phyloP scores from a whole-genome alignment of 2,113 vertebrate genomes.

The Okapia johnstoni region DNA sequence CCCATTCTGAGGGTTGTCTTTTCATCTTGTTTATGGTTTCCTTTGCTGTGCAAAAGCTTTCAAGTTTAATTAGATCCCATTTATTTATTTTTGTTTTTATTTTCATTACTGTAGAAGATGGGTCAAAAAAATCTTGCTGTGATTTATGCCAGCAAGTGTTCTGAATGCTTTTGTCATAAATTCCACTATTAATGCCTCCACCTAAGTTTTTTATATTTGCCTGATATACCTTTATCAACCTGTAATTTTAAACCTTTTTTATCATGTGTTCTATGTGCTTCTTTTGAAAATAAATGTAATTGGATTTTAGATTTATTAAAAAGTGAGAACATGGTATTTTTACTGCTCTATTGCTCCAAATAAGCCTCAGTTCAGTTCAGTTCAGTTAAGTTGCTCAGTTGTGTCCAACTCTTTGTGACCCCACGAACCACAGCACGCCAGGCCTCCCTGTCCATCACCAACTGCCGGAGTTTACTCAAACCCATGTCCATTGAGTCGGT shows the following conservation, averaged over 20 bases:
- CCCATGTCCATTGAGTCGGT: no score
- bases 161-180: background rate
- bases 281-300: conserved; percentile 5
- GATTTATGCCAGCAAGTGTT: background rate
- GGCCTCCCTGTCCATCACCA: no score
- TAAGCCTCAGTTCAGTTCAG: background rate
- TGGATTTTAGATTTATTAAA: background rate
- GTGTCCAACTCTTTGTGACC: no score
- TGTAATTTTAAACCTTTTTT: background rate
- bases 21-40: background rate
- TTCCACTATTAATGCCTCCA: background rate
- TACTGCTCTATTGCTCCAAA: background rate
- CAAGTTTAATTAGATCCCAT: background rate
- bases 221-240: background rate
- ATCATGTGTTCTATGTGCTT: background rate
- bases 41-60: background rate
- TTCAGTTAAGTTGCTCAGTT: no score
- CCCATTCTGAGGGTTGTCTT: background rate
- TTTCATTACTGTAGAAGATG: background rate
- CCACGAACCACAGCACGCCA: no score
- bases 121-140: background rate
- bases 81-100: background rate
- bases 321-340: background rate
- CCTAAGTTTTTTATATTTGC: background rate
- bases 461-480: no score